Evolutionary conservation across 1,140 invertebrate genomes (phyloP), one percentile per base, ranked within the genome.

Genomic region (Drosophila orosa): DNA sequence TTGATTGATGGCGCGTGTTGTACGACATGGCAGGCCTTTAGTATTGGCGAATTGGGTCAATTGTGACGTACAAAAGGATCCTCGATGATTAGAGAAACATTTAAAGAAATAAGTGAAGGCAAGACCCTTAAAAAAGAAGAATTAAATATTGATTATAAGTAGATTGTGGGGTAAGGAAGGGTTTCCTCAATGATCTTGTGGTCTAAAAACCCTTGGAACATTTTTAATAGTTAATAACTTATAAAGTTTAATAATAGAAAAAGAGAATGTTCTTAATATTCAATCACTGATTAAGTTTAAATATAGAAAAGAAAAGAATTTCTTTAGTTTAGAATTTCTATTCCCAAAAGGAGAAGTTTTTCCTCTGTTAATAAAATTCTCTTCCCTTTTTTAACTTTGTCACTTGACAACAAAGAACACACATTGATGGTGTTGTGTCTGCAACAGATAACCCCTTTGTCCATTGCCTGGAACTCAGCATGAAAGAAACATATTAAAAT

Each of bases 381-480:
- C 27, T 19, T 35, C 17, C 9, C 13, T 44, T 44, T 44, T 39
- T 12, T 10, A 42, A n/a, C 6, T 52, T 50, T 50, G n/a, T 22
- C 25, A 24, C 61, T 74, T 78, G 48, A 63, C 79, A 82, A 82
- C 79, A 82, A 82, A 61, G 79, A 63, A 29, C 45, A 19, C 62
- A 65, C 79, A 72, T 80, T 83, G 57, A 89, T 48, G 40, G 22
- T 19, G 48, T 44, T n/a, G 15, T 44, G 47, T 77, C 31, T 45
- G 35, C 73, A 48, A 80, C 80, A 89, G 84, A 89, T 89, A 89
- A 84, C 84, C 84, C 77, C 84, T 89, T 89, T 89, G 84, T 87
- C 57, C 72, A 37, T 25, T 2, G 31, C 24, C 59, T 57, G 57
- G 50, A 74, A 33, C 42, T 19, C 39, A 31, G 29, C 10, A 69